Conservation (phyloP, 92 coral and sea anemone species). For the Zoanthus solanderi region DNA sequence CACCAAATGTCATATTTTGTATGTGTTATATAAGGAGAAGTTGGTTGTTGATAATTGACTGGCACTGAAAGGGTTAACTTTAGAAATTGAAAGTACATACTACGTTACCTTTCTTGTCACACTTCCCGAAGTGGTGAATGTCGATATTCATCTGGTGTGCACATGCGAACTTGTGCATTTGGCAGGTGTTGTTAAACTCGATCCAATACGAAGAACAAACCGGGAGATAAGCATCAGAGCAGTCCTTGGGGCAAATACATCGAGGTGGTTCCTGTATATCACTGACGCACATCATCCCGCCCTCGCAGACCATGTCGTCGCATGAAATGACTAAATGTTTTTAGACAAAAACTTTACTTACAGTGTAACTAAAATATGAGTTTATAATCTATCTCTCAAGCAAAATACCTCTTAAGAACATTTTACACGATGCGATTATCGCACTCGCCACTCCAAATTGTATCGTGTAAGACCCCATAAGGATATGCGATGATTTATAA, state of each 20-base stretch:
- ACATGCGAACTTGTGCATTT: constrained; percentile 50
- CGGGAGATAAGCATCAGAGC: constrained; percentile 30
- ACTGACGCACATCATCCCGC: constrained; percentile 32
- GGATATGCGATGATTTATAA: no score
- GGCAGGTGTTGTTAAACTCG: constrained; percentile 44
- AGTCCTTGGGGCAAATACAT: constrained; percentile 50
- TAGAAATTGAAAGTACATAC: background rate
- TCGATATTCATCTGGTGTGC: constrained; percentile 25
- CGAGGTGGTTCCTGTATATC: constrained; percentile 5
- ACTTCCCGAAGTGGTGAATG: constrained; percentile 26
- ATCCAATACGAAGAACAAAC: constrained; percentile 45
- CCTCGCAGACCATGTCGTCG: constrained; percentile 23
- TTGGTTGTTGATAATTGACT: no score
- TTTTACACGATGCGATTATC: no score
- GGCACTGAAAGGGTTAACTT: background rate
- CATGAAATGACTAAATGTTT: constrained; percentile 10
- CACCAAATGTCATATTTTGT: no score
- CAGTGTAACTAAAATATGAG: background rate
- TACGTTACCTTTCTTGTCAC: background rate
- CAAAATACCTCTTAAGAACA: no score
- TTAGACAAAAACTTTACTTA: background rate
- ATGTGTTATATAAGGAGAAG: no score
- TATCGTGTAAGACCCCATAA: no score
- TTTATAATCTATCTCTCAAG: no score
- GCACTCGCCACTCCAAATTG: no score